These are phyloP conservation scores for Patiria pectinifera DNA, from an alignment of 53 echinoderm and acorn worm species.

Conservation along the genomic window DNA sequence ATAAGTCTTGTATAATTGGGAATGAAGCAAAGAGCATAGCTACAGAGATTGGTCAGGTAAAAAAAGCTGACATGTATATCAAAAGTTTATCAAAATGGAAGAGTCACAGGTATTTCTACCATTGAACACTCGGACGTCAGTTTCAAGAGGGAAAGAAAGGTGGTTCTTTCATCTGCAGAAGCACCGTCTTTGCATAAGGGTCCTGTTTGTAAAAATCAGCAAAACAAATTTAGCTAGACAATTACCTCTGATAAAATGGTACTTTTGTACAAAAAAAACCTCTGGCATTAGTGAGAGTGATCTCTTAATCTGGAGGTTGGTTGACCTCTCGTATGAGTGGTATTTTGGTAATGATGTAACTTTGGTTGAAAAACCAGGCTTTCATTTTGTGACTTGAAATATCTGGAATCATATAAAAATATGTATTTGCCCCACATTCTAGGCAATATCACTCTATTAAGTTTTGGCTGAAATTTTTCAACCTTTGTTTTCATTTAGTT, in stretches of 20 bases:
- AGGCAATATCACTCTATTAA: too few species aligned
- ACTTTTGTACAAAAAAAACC: not conserved
- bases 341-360: not conserved
- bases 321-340: not conserved
- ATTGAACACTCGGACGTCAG: not conserved
- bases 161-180: not conserved
- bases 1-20: not conserved
- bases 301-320: too few species aligned
- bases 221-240: not conserved
- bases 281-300: too few species aligned
- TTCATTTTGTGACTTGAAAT: not conserved
- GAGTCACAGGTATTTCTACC: not conserved
- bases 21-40: not conserved
- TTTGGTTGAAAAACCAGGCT: not conserved
- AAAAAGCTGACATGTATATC: not conserved
- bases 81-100: conserved; percentile 30
- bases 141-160: not conserved
- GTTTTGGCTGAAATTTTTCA: too few species aligned
- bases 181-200: not conserved
- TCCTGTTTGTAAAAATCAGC: not conserved
- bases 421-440: too few species aligned
- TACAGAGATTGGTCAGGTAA: not conserved
- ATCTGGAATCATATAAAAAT: too few species aligned
- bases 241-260: not conserved
- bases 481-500: too few species aligned